Evolutionary conservation across 2,888 invertebrate species (phyloP).

Genomic region (Caenorhabditis sp.): DNA sequence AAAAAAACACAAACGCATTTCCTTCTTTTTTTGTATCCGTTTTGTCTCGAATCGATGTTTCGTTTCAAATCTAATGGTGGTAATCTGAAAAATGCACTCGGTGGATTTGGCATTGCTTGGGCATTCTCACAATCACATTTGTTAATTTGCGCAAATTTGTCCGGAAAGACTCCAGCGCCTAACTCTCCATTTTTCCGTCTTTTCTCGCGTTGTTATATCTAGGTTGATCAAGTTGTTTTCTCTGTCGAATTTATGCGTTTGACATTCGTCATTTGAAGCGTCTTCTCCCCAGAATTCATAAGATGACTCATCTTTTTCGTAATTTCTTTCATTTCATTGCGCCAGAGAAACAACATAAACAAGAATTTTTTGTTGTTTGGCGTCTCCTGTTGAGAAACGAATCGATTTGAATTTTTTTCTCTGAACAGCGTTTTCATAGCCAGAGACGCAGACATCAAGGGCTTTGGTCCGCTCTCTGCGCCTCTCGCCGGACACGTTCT

Average conservation of each 20-base stretch:
- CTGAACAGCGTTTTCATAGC: not conserved
- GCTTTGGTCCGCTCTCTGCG: slow-evolving; percentile 7
- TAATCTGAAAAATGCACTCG: too few relatives aligned
- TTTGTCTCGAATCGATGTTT: too few relatives aligned
- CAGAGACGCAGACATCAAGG: slow-evolving; percentile 6
- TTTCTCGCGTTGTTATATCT: too few relatives aligned
- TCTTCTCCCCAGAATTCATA: not conserved
- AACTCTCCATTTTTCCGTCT: not conserved
- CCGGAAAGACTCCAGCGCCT: too few relatives aligned
- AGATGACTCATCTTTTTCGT: slow-evolving; percentile 1
- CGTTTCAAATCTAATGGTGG: too few relatives aligned
- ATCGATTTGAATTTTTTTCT: not conserved
- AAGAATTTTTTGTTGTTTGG: not conserved
- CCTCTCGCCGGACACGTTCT: slow-evolving; percentile 14
- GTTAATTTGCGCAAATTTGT: too few relatives aligned
- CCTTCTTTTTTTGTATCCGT: too few relatives aligned
- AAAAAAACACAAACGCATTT: too few relatives aligned
- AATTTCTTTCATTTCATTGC: not conserved
- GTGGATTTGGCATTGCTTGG: too few relatives aligned
- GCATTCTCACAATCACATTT: too few relatives aligned
- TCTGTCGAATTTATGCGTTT: too few relatives aligned
- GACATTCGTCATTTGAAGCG: not conserved
- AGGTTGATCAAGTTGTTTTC: too few relatives aligned
- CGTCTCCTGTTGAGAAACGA: not conserved
- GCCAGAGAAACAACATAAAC: slow-evolving; percentile 1